A percentile compares a stretch with the other conserved stretches of the same genome.
Evolutionary conservation across 2,888 invertebrate genomes (phyloP).

Genomic region (Adela reaumurella): DNA sequence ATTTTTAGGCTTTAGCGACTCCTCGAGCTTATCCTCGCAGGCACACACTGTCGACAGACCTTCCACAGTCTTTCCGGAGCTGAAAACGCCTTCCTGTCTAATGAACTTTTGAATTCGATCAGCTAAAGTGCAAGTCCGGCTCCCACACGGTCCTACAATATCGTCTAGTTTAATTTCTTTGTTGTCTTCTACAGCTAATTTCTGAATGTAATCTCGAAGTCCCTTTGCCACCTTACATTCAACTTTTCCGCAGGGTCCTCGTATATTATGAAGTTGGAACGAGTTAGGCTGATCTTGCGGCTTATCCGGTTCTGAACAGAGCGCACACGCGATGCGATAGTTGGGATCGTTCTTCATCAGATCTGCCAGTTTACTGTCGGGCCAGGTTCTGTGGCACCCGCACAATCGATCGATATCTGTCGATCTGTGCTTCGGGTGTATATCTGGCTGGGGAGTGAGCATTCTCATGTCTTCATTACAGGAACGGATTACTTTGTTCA

Average conservation of each 20-base stretch:
- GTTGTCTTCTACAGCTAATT: slow-evolving; percentile 36
- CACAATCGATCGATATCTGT: slow-evolving; percentile 43
- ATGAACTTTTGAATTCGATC: slow-evolving; percentile 37
- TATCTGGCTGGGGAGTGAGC: slow-evolving; percentile 39
- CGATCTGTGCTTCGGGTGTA: slow-evolving; percentile 36
- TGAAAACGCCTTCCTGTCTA: slow-evolving; percentile 32
- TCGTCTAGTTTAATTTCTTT: slow-evolving; percentile 29
- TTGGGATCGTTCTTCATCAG: slow-evolving; percentile 30
- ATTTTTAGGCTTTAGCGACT: slow-evolving; percentile 22
- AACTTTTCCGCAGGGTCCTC: slow-evolving; percentile 42
- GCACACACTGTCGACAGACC: slow-evolving; percentile 43
- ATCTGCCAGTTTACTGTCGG: slow-evolving; percentile 30
- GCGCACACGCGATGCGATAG: slow-evolving; percentile 30
- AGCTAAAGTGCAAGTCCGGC: slow-evolving; percentile 34
- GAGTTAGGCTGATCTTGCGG: slow-evolving; percentile 22
- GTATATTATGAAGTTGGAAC: slow-evolving; percentile 33
- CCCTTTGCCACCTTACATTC: slow-evolving; percentile 44
- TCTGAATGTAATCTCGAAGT: slow-evolving; percentile 37
- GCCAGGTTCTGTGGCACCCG: slow-evolving; percentile 44
- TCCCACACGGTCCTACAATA: slow-evolving; percentile 43
- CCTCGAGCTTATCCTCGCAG: slow-evolving; percentile 33
- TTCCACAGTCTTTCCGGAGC: slow-evolving; percentile 19
- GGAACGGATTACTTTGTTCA: slow-evolving; percentile 39
- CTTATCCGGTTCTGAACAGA: slow-evolving; percentile 26
- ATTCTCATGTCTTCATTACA: slow-evolving; percentile 49